phyloP scores from a whole-genome alignment of 2,797 vertebrate species.

The Lepidocolaptes lacrymiger region DNA sequence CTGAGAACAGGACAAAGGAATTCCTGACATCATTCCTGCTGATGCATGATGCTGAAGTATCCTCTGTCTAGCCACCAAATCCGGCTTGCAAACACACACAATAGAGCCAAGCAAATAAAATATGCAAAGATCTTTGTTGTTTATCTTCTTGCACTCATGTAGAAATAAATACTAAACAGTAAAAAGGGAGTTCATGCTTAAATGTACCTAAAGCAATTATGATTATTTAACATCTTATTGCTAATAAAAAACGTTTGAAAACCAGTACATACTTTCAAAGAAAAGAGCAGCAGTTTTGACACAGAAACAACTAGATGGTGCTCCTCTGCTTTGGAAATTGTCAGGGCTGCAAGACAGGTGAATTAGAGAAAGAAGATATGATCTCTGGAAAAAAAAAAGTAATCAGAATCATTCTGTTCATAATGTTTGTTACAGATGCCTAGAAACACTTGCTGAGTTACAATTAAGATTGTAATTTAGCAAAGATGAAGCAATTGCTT shows the following conservation, averaged over 20 bases:
- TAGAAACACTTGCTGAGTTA: conserved; percentile 7
- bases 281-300: not conserved
- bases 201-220: not conserved
- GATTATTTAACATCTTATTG: not conserved
- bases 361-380: not conserved
- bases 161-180: not conserved
- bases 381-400: not conserved
- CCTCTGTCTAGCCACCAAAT: not conserved
- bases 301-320: conserved; percentile 61
- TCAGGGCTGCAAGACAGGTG: conserved; percentile 4
- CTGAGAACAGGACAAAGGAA: not conserved
- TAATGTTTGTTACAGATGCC: not conserved
- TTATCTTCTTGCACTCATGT: not conserved
- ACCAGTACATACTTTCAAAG: not conserved
- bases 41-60: not conserved
- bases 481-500: conserved; percentile 28
- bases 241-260: not conserved
- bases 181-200: not conserved
- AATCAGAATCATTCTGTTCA: not conserved
- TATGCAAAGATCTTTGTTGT: not conserved
- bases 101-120: not conserved
- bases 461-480: conserved; percentile 45
- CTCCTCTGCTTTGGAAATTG: conserved; percentile 56
- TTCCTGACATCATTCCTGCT: not conserved
- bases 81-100: not conserved